Conservation (phyloP, 2,888 invertebrate genomes). For the Labia minor region DNA sequence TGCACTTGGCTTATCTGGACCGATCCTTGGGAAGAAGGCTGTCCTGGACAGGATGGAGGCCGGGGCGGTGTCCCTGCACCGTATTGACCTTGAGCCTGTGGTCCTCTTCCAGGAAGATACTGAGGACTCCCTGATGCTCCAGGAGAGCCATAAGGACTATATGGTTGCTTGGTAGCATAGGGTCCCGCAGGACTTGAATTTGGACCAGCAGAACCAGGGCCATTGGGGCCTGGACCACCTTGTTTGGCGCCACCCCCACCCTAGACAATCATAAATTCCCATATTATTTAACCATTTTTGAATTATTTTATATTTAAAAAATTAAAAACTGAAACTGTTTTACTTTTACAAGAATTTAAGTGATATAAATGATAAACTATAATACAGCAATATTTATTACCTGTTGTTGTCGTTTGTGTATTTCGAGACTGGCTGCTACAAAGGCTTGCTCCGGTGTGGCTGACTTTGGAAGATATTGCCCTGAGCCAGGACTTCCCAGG, state of each 20-base stretch:
- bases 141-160: constrained; percentile 56
- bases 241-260: neutral
- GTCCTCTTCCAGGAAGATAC: constrained; percentile 33
- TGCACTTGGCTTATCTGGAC: constrained; percentile 81
- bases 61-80: constrained; percentile 40
- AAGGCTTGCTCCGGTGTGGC: neutral
- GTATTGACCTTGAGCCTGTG: constrained; percentile 27
- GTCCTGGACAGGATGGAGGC: constrained; percentile 41
- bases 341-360: too few species aligned
- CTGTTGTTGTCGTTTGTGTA: constrained; percentile 9
- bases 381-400: too few species aligned
- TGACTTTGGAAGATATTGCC: neutral
- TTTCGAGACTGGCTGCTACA: neutral
- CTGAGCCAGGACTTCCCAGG: constrained; percentile 1
- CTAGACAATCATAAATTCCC: too few species aligned
- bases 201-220: constrained; percentile 30
- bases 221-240: constrained; percentile 14
- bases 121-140: constrained; percentile 42
- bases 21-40: constrained; percentile 34
- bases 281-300: too few species aligned
- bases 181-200: constrained; percentile 39
- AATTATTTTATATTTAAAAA: too few species aligned
- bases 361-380: too few species aligned
- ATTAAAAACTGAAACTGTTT: too few species aligned
- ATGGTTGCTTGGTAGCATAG: constrained; percentile 46